Base-by-base conservation (phyloP, 1,140 invertebrate genomes). In the Drosophila punjabiensis region DNA sequence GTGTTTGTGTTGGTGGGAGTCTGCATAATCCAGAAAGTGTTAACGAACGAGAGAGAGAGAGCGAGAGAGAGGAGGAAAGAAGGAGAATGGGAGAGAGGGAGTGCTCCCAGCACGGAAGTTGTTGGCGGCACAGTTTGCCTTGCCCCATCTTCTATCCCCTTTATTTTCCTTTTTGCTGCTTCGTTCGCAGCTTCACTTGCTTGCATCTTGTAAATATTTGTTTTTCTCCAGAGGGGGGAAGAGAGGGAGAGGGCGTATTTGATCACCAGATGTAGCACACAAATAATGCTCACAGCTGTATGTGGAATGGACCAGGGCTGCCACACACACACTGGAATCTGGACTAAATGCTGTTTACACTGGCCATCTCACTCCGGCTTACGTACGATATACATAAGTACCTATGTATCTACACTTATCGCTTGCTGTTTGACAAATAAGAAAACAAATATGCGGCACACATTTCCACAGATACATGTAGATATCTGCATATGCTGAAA, bases 231-330 rank as follows among this genome's bases (percentile, higher is more conserved):
- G 50, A 24, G 43, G 43, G 6, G 6, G n/a, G 52, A 13, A 13
- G 5, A 14, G 48, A 41, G 24, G 33, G 47, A 67, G 71, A 69
- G 66, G 66, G 77, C 32, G 60, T 70, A 81, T 85, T 85, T 74
- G 82, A 85, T 74, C 78, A 62, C 45, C 82, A 85, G 82, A 85
- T 85, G 82, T 85, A 76, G 60, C 78, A 86, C 74, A 86, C 52
- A 77, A 85, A 81, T 69, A 86, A 67, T 82, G 68, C 56, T 78
- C 68, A 70, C 67, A 69, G 64, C 68, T 73, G 70, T 61, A 60
- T 73, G 4, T 73, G 53, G 28, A 41, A 50, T 60, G 45, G 18
- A 59, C 68, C 69, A 74, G 70, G 55, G 70, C 32, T 74, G 37
- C 35, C 41, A 4, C 41, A 28, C 41, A 4, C 41, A 28, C 33